Evolutionary conservation across 2,113 vertebrate genomes (phyloP).

Genomic region (Catharus minimus): DNA sequence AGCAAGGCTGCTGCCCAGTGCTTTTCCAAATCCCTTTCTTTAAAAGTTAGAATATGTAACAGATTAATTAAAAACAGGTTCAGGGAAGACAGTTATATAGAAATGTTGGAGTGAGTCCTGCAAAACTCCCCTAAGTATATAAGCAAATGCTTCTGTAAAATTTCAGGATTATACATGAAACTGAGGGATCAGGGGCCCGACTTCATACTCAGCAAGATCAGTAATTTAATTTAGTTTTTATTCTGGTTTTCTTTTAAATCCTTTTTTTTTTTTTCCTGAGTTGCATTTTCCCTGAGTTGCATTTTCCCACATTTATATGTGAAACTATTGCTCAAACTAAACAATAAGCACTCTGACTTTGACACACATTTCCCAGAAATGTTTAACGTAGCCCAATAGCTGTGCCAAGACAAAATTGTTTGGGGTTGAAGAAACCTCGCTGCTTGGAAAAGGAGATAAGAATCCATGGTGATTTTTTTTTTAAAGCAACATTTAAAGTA

Average conservation of each 20-base stretch:
- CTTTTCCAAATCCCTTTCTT: slow-evolving; percentile 30
- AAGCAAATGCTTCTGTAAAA: background rate
- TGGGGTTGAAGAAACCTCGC: background rate
- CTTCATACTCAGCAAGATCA: background rate
- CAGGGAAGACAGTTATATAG: background rate
- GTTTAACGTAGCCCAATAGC: background rate
- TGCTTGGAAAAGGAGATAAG: slow-evolving; percentile 22
- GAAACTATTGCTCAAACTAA: background rate
- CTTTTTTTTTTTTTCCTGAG: background rate
- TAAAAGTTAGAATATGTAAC: slow-evolving; percentile 19
- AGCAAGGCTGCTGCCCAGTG: slow-evolving; percentile 7
- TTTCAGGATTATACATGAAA: background rate
- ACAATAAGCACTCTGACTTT: slow-evolving; percentile 1
- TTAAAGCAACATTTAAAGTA: background rate
- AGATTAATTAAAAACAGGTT: slow-evolving; percentile 53
- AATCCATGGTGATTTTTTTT: background rate
- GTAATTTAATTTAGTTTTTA: background rate
- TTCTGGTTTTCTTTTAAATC: background rate
- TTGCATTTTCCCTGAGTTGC: background rate
- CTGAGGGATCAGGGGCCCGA: background rate
- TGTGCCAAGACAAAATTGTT: slow-evolving; percentile 45
- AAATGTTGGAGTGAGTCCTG: background rate
- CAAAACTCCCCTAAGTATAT: background rate
- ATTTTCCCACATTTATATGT: background rate
- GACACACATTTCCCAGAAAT: slow-evolving; percentile 44